Percentiles rank a stretch among this genome's conserved stretches.
Conservation (phyloP, 2,113 vertebrate species). For the Macrotus californicus region DNA sequence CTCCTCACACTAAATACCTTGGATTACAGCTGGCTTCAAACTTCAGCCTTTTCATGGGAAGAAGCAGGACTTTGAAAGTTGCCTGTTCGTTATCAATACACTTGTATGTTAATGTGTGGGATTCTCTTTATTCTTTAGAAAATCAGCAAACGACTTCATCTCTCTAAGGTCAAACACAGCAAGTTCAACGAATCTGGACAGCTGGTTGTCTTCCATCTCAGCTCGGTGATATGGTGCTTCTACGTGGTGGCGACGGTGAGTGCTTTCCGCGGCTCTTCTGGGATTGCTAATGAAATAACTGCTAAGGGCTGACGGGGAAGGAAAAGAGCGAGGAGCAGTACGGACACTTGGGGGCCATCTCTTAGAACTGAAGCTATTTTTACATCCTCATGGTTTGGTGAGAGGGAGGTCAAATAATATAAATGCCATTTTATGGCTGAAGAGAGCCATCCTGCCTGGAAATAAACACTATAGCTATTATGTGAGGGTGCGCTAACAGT, state of each 20-base stretch:
- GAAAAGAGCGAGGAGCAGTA: not conserved
- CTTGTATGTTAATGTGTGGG: not conserved
- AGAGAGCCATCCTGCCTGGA: not conserved
- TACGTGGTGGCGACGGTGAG: slow-evolving; percentile 92
- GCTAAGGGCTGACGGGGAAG: not conserved
- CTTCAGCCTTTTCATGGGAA: not conserved
- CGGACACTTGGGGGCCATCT: not conserved
- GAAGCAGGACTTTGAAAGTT: not conserved
- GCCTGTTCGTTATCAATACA: rapidly evolving
- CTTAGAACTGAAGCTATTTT: not conserved
- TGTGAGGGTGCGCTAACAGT: not conserved
- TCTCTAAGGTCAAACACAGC: slow-evolving; percentile 97
- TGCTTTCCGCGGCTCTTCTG: not conserved
- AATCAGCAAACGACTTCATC: slow-evolving; percentile 96
- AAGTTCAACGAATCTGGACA: slow-evolving; percentile 99
- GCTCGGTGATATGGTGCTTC: slow-evolving; percentile 91
- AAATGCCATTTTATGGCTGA: not conserved
- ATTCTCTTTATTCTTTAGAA: slow-evolving; percentile 81
- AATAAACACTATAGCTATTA: not conserved
- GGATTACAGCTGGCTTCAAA: not conserved
- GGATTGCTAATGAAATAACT: not conserved
- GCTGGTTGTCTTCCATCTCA: slow-evolving; percentile 93
- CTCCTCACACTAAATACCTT: not conserved
- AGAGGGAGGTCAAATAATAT: not conserved
- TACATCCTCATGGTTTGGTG: not conserved